These are phyloP conservation scores for Eulemur coronatus DNA, from an alignment of 2,797 vertebrate species.

Conservation along the genomic window DNA sequence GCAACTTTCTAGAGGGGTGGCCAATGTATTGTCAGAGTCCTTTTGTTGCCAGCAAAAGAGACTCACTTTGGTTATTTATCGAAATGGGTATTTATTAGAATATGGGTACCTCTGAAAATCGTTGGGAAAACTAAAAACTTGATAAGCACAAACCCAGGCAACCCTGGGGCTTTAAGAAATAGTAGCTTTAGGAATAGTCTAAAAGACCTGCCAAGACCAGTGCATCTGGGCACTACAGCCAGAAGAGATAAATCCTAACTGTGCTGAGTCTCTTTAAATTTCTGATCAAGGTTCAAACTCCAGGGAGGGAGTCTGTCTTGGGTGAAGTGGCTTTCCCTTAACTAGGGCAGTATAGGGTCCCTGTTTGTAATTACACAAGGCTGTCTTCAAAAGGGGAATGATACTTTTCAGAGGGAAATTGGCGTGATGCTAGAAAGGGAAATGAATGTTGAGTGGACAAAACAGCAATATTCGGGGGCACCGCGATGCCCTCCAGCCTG, in stretches of 20 bases:
- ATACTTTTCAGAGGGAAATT: background rate
- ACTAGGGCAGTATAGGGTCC: accelerated
- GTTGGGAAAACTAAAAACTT: background rate
- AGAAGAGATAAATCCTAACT: background rate
- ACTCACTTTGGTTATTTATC: background rate
- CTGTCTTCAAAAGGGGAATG: background rate
- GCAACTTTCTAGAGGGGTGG: background rate
- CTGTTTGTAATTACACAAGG: background rate
- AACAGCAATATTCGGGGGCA: background rate
- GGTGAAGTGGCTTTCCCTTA: background rate
- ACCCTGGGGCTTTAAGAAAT: background rate
- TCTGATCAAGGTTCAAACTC: background rate
- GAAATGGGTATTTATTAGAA: background rate
- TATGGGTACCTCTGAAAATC: background rate
- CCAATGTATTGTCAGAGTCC: background rate
- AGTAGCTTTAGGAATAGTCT: background rate
- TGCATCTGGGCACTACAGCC: accelerated
- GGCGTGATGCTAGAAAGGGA: background rate
- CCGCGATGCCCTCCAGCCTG: background rate
- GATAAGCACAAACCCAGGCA: background rate
- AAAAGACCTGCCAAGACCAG: background rate
- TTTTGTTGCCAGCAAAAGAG: background rate
- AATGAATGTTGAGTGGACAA: background rate
- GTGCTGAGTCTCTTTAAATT: background rate
- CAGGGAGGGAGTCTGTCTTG: background rate